Conservation (phyloP, 2,888 invertebrate species). For the Oithona nana region DNA sequence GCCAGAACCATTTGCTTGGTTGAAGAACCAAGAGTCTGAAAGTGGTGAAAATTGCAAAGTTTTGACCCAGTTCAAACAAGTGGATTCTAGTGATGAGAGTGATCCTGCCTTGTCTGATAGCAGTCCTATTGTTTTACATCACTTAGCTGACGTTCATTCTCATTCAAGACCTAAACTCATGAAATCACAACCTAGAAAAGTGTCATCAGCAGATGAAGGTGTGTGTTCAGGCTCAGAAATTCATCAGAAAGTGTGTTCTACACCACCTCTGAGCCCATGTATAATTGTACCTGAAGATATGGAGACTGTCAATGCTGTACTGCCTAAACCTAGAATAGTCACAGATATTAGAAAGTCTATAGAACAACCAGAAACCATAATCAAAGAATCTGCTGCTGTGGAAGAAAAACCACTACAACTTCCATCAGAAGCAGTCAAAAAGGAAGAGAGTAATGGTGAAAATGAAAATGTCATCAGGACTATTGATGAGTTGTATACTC, state of each 20-base stretch:
- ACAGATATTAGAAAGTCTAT: too few relatives aligned
- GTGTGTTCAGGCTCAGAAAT: too few relatives aligned
- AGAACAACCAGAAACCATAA: too few relatives aligned
- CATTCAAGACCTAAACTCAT: too few relatives aligned
- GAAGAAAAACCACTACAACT: too few relatives aligned
- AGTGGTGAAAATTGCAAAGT: constrained; percentile 32
- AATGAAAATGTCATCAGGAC: background rate
- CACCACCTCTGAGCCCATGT: background rate
- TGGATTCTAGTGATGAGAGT: constrained; percentile 32
- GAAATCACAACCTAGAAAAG: background rate
- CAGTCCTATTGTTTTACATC: background rate
- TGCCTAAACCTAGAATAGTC: too few relatives aligned
- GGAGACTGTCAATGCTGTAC: too few relatives aligned
- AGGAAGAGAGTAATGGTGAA: background rate
- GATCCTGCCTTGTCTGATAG: constrained; percentile 18
- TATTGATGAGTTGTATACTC: constrained; percentile 1
- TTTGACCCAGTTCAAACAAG: constrained; percentile 41
- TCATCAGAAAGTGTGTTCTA: too few relatives aligned
- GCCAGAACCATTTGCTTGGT: constrained; percentile 18
- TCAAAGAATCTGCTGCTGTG: too few relatives aligned
- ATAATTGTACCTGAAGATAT: background rate
- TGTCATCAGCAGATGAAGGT: background rate
- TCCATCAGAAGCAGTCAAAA: background rate
- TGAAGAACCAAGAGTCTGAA: constrained; percentile 19
- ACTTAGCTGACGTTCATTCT: background rate